Base-by-base conservation (phyloP, 2,888 invertebrate genomes). In the Hedychridium roseum region DNA sequence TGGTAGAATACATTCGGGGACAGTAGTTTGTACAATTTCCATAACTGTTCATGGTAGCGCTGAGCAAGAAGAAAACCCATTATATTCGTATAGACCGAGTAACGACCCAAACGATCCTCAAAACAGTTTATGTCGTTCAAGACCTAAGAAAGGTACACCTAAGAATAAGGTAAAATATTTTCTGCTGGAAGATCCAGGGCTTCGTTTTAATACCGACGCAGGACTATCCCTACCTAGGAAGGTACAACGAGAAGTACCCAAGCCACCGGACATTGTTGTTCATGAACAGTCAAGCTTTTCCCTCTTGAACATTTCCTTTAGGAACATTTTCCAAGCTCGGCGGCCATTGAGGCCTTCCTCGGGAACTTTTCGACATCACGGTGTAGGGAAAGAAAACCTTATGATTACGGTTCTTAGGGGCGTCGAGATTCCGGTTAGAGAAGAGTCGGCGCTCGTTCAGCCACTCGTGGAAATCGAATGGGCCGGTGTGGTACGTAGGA, bases 401-500 rank as follows among this genome's bases (percentile, higher is more conserved):
- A 65, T 64, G 1, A 64, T 78, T 9, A 78, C 70, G 1, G 52
- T 78, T 7, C 50, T 79, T 0, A 47, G 79, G 20, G 79, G 75
- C 1, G 70, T 78, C 11, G 78, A 78, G 50, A 65, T 79, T 23
- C 78, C 79, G 3, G 69, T 79, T 2, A 70, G 78, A 42, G 78
- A 78, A 49, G 78, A 79, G 43, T 76, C 78, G 0, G 74, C 76
- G 3, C 46, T 70, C 17, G 70, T 78, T 3, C 74, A 76, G 39
- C 77, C 79, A 1, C 46, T 78, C 0, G 43, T 78, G 2, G 76
- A 78, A 44, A 67, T 79, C 16, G 71, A 76, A 44, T 78, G 76
- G 78, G 71, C 72, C 14, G 62, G 66, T 9, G 59, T 59, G 0
- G 43, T 65, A 3, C 66, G 60, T 11, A 36, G 58, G 1, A 79